phyloP scores from a whole-genome alignment of 2,113 vertebrate genomes.

The Diadophis punctatus region DNA sequence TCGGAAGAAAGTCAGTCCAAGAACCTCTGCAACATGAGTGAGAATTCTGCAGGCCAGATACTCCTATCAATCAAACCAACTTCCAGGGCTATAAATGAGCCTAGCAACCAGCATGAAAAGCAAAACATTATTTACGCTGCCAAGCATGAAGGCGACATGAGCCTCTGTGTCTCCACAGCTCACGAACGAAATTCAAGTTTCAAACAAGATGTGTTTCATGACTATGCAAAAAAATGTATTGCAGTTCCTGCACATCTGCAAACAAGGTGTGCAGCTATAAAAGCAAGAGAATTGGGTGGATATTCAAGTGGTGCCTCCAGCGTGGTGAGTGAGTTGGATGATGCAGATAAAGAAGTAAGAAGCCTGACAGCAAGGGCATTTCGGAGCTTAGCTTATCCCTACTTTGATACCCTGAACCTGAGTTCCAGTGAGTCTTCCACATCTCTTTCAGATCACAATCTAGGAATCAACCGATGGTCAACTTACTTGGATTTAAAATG shows the following conservation, averaged over 20 bases:
- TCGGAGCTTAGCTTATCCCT: constrained; percentile 89
- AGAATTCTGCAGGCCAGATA: constrained; percentile 80
- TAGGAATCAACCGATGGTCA: constrained; percentile 84
- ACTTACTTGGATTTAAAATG: constrained; percentile 89
- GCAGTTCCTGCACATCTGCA: constrained; percentile 80
- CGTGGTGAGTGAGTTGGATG: constrained; percentile 90
- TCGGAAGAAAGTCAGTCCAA: constrained; percentile 68
- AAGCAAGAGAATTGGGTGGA: constrained; percentile 68
- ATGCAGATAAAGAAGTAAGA: constrained; percentile 94
- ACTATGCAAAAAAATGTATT: constrained; percentile 67
- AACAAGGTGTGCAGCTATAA: constrained; percentile 72
- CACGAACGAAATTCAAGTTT: constrained; percentile 63
- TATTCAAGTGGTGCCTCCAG: constrained; percentile 89
- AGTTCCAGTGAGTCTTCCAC: constrained; percentile 86
- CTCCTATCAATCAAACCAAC: constrained; percentile 92
- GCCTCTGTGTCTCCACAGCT: constrained; percentile 74
- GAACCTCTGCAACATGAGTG: constrained; percentile 56
- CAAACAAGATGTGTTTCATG: constrained; percentile 61
- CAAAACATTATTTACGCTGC: constrained; percentile 75
- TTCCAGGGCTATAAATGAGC: constrained; percentile 91
- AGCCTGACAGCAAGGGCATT: constrained; percentile 88
- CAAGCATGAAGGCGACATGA: constrained; percentile 81
- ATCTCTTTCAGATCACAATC: constrained; percentile 74
- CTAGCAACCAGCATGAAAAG: constrained; percentile 73
- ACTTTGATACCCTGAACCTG: constrained; percentile 82